These are phyloP conservation scores for Ellobium chinense DNA, from an alignment of 2,888 invertebrate genomes.

Conservation along the genomic window DNA sequence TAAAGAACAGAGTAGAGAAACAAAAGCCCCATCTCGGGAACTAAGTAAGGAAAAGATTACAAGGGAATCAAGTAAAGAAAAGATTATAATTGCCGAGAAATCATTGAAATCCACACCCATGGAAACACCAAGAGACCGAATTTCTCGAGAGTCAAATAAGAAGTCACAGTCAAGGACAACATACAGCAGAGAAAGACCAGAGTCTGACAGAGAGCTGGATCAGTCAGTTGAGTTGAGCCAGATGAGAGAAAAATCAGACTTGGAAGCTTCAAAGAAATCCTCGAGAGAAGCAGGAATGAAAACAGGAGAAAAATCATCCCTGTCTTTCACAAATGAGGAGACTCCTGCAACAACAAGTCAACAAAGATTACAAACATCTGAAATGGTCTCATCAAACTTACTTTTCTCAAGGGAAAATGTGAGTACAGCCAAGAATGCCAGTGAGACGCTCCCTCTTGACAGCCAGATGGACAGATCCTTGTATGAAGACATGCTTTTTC, in stretches of 20 bases:
- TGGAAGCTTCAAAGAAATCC: background rate
- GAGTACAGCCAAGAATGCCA: background rate
- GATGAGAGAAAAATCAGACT: background rate
- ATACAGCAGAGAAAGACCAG: background rate
- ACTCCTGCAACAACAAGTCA: background rate
- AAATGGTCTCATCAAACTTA: background rate
- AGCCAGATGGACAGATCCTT: background rate
- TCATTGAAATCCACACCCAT: background rate
- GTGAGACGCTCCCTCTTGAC: slow-evolving; percentile 8
- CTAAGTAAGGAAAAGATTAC: background rate
- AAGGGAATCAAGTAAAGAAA: background rate
- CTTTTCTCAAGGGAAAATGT: slow-evolving; percentile 1
- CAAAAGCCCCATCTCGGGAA: background rate
- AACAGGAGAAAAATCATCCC: background rate
- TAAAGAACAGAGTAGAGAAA: background rate
- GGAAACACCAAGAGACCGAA: background rate
- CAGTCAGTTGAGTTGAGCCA: background rate
- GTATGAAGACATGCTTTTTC: slow-evolving; percentile 14
- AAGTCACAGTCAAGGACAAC: background rate
- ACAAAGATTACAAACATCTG: background rate
- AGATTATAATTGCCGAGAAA: background rate
- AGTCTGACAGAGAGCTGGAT: background rate
- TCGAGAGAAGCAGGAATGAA: background rate
- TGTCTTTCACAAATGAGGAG: background rate
- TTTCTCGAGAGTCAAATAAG: background rate